Evolutionary conservation across 2,888 invertebrate species (phyloP), one percentile per base, ranked within the genome.

Genomic region (Coleophora flavipennella): DNA sequence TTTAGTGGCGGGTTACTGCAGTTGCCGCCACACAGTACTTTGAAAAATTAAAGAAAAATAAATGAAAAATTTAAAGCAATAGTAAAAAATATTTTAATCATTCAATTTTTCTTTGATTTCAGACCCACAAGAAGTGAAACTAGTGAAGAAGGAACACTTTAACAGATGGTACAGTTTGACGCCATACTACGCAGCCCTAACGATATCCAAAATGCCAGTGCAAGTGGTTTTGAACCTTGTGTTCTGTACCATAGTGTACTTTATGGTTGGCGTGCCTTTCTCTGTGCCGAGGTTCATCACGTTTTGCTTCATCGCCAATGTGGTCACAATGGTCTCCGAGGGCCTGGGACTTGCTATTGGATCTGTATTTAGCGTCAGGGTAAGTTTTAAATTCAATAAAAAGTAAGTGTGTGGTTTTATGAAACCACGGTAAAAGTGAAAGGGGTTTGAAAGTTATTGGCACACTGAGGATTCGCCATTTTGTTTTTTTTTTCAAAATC

Each of bases 281-380:
- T 86, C 89, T 46, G 59, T 87, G 33, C 59, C 81, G 50, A 85
- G 94, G 26, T 94, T 92, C 59, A 62, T 86, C 8, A 79, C 90
- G 40, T 93, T 92, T 66, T 86, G 90, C 27, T 57, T 89, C 0
- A 85, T 92, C 20, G 90, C 90, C 0, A 87, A 91, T 37, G 77
- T 90, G 39, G 89, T 91, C 8, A 91, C 92, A 0, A 73, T 94
- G 31, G 90, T 90, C 0, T 90, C 93, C 12, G 94, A 94, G 63
- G 92, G 92, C 27, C 85, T 93, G 63, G 94, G 94, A 0, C 62
- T 94, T 44, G 88, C 92, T 0, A 92, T 94, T 52, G 94, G 94
- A 38, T 88, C 90, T 2, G 72, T 89, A 8, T 90, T 90, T 49
- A 90, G 81, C 59, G 85, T 90, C 40, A 86, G 88, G 51, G 91